Evolutionary conservation across 2,888 invertebrate genomes (phyloP).

Genomic region (Linnaemya tessellans): DNA sequence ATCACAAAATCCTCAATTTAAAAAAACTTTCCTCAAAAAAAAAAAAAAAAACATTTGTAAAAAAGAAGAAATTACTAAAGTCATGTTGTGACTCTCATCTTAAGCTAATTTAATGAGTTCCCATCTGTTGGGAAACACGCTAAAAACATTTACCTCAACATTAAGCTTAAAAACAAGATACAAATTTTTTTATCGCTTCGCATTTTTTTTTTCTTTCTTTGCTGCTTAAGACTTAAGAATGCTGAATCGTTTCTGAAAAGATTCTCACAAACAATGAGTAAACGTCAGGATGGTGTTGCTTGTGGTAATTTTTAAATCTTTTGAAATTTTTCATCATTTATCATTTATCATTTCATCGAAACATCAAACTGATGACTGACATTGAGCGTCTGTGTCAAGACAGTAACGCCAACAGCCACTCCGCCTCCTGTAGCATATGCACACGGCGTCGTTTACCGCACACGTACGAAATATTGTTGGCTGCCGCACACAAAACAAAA

Average conservation of each 20-base stretch:
- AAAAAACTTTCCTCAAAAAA: not conserved
- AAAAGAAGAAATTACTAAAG: constrained; percentile 41
- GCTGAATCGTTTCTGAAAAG: constrained; percentile 25
- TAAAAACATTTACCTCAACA: constrained; percentile 69
- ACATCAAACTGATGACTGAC: constrained; percentile 80
- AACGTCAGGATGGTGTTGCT: constrained; percentile 53
- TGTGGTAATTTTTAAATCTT: constrained; percentile 82
- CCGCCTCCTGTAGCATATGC: constrained; percentile 7
- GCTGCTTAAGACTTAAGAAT: constrained; percentile 1
- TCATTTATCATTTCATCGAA: constrained; percentile 82
- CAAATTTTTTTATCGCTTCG: constrained; percentile 58
- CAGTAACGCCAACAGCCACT: constrained; percentile 38
- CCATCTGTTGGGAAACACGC: constrained; percentile 70
- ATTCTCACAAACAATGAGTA: not conserved
- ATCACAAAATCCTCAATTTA: not conserved
- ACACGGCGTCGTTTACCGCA: constrained; percentile 55
- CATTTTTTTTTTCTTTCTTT: not conserved
- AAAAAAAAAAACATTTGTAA: constrained; percentile 48
- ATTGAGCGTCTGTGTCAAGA: constrained; percentile 77
- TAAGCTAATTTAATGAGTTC: constrained; percentile 73
- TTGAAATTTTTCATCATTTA: constrained; percentile 83
- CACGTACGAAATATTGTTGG: constrained; percentile 53
- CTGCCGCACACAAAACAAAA: constrained; percentile 36
- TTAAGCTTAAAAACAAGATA: constrained; percentile 69
- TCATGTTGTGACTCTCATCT: constrained; percentile 70